These are phyloP conservation scores for Trichogramma pretiosum DNA, from an alignment of 1,140 invertebrate species.

Conservation along the genomic window DNA sequence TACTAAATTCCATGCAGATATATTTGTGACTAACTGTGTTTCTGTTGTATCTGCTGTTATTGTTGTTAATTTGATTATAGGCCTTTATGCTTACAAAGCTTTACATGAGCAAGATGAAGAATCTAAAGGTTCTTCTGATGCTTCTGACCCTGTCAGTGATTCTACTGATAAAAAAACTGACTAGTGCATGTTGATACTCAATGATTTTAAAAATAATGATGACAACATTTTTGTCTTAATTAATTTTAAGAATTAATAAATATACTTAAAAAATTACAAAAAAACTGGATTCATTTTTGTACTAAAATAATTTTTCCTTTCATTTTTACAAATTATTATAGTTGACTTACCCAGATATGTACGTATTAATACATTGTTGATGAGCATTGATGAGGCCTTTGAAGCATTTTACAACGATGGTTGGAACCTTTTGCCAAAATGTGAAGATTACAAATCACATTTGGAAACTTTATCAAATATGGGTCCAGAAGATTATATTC, in stretches of 20 bases:
- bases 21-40: slow-evolving; percentile 58
- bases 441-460: slow-evolving; percentile 47
- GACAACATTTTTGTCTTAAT: no score
- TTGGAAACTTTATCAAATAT: slow-evolving; percentile 52
- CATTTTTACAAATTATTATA: no score
- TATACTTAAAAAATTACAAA: no score
- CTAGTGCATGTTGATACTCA: no score
- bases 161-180: slow-evolving; percentile 22
- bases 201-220: no score
- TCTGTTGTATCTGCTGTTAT: slow-evolving; percentile 67
- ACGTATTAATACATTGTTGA: slow-evolving; percentile 75
- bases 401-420: slow-evolving; percentile 56
- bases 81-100: slow-evolving; percentile 67
- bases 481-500: slow-evolving; percentile 57
- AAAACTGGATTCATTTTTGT: no score
- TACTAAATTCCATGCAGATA: slow-evolving; percentile 52
- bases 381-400: slow-evolving; percentile 57
- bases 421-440: slow-evolving; percentile 50
- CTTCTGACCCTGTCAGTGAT: slow-evolving; percentile 35
- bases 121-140: neutral
- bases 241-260: no score
- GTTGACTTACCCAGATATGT: slow-evolving; percentile 69
- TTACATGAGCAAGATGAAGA: slow-evolving; percentile 57
- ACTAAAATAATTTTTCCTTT: no score
- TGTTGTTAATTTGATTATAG: slow-evolving; percentile 69